Base-by-base conservation (phyloP, 2,797 vertebrate species). In the Amblyraja radiata region DNA sequence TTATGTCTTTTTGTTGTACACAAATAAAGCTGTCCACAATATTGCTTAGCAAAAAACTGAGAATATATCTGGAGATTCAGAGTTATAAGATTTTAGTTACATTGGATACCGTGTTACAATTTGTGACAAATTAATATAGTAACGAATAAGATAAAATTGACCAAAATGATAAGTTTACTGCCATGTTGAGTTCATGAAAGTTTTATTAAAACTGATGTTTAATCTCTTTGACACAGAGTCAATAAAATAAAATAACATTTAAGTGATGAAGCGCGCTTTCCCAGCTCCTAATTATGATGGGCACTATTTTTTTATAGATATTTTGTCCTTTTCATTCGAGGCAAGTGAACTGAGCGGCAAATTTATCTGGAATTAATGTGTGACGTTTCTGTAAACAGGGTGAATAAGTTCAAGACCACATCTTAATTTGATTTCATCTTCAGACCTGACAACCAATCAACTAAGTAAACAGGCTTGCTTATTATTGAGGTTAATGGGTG, bases 401-500 rank as follows among this genome's bases (percentile, higher is more conserved):
- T 54, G 39, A 73, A 18, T 46, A 92, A 76, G 90, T 92, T 76
- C 68, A 92, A 76, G 90, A 92, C 25, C 90, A 76, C 21, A 92
- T 76, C 76, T 92, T 92, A 92, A 92, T 92, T 92, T 92, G 90
- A 92, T 92, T 92, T 46, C 39, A 92, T 92, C 71, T 92, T 54
- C 39, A 74, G 68, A 74, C 90, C 71, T 92, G 90, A 92, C 90
- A 92, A 58, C 90, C 90, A 92, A 92, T 92, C 90, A 92, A 92
- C 71, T 92, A 71, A 93, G 11, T 25, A 93, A 94, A 93, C 94
- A 93, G 95, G 78, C 94, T 93, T 93, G 95, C 83, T 94, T 94
- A 94, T 94, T 94, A 93, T 36, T 94, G 93, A 94, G 94, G 95
- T 94, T 94, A 94, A 94, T 93, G 93, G 95, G 93, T 93, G 94